Evolutionary conservation across 2,797 vertebrate genomes (phyloP).

Genomic region (Distichodus sexfasciatus): DNA sequence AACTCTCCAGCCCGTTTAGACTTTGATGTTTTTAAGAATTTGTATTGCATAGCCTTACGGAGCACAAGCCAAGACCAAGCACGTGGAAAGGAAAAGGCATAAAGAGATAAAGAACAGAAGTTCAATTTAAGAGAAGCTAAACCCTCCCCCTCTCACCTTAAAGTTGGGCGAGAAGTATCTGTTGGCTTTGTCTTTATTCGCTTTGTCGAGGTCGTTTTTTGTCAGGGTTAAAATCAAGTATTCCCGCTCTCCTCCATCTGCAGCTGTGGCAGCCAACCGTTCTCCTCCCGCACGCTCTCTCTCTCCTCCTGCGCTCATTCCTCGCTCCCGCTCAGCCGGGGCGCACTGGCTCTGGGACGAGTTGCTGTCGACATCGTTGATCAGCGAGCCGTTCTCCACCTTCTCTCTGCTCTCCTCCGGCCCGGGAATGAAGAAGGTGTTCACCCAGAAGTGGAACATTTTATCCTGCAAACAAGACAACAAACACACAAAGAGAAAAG

Average conservation of each 20-base stretch:
- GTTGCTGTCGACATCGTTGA: conserved; percentile 88
- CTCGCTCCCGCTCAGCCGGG: conserved; percentile 40
- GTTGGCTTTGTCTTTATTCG: conserved; percentile 99
- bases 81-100: no score
- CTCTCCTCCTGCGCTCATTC: conserved; percentile 5
- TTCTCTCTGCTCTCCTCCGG: conserved; percentile 82
- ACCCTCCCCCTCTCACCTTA: no score
- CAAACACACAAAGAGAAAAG: background rate
- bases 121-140: no score
- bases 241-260: conserved; percentile 84
- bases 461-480: conserved; percentile 80
- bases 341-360: conserved; percentile 59
- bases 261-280: background rate
- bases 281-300: conserved; percentile 11
- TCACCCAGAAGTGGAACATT: conserved; percentile 99
- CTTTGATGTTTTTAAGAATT: no score
- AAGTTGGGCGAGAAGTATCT: conserved; percentile 99
- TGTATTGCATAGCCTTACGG: no score
- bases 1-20: no score
- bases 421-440: conserved; percentile 98
- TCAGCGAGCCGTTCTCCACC: conserved; percentile 93
- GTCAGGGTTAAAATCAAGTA: conserved; percentile 97
- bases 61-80: no score
- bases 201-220: conserved; percentile 99
- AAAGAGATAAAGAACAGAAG: no score